A percentile compares a stretch with the other conserved stretches of the same genome.
These are phyloP conservation scores for Grantiella picta DNA, from an alignment of 2,113 vertebrate genomes.

Conservation along the genomic window DNA sequence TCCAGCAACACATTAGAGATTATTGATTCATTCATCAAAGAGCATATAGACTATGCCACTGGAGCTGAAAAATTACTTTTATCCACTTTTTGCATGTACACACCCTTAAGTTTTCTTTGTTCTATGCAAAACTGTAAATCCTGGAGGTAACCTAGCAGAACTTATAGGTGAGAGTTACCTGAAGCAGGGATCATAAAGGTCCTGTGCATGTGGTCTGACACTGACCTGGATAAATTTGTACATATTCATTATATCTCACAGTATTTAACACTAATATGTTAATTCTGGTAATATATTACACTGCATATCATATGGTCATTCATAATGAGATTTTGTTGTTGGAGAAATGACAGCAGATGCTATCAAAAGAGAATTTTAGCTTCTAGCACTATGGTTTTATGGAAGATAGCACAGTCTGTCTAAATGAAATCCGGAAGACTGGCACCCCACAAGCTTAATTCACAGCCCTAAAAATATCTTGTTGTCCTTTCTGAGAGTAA, in stretches of 20 bases:
- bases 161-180: neutral
- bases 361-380: neutral
- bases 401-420: neutral
- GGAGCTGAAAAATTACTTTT: neutral
- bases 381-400: neutral
- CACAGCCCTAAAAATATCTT: slow-evolving; percentile 7
- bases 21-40: neutral
- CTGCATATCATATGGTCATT: neutral
- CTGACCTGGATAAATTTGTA: neutral
- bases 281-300: neutral
- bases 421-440: slow-evolving; percentile 16
- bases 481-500: slow-evolving; percentile 38
- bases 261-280: neutral
- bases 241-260: neutral
- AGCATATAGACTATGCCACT: neutral
- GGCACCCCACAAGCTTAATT: neutral
- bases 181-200: neutral
- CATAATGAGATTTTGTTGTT: neutral
- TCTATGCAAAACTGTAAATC: neutral
- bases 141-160: neutral
- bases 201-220: neutral
- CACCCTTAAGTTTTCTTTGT: neutral
- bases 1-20: slow-evolving; percentile 15
- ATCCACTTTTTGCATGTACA: neutral
- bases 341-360: neutral